Evolutionary conservation across 2,888 invertebrate genomes (phyloP), one percentile per base, ranked within the genome.

Genomic region (Melolontha melolontha): DNA sequence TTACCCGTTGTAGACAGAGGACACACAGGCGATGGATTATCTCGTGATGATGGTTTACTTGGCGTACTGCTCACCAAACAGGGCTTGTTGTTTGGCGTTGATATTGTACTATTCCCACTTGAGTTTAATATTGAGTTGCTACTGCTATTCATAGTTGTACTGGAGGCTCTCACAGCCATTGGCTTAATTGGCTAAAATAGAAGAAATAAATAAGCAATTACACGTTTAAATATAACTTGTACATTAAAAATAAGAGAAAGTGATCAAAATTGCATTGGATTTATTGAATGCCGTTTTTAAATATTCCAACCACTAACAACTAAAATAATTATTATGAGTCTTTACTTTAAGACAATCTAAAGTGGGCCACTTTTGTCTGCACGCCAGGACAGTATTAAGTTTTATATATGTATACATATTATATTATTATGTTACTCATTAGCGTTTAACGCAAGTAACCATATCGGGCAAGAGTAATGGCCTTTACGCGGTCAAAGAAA

Each of bases 121-220:
- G 81, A 80, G 72, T 83, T 86, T 75, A 86, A 78, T 75, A 86
- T 82, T 71, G 85, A 84, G 77, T 81, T 85, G 78, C 81, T 83
- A 81, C 84, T 86, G 80, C 81, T 86, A 80, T 85, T 86, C 79
- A 77, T 76, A 66, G 75, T 76, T 54, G 79, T 76, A 72, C 79
- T 84, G 80, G 84, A 88, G 84, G 91, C 91, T 84, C 90, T 89
- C 77, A 95, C 90, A 75, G 95, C 92, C 81, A 91, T 91, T 72
- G 95, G 95, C 86, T 95, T 95, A 75, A 95, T 91, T 83, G 92
- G 93, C 92, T 94, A 86, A 77, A 88, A 62, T 47, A 39, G 8
- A 47, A 14, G 22, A 34, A 16, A 17, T 14, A 42, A n/a, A 17
- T 1, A 17, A 17, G 22, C 22, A 51, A 51, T 51, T 22, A 7